These are phyloP conservation scores for Tachycineta bicolor DNA, from an alignment of 2,113 vertebrate genomes.

Conservation along the genomic window DNA sequence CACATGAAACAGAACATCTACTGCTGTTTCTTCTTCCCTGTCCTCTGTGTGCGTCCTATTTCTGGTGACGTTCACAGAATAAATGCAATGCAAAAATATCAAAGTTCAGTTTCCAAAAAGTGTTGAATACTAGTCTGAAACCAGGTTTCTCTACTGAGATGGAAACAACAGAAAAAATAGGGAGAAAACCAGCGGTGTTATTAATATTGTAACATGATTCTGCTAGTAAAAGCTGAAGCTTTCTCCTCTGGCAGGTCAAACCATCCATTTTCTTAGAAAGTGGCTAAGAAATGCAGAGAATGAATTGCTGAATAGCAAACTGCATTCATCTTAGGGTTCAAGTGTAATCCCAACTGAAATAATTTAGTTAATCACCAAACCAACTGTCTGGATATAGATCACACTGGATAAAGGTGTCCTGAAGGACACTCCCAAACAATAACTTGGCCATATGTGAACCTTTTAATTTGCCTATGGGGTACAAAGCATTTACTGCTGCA, in stretches of 20 bases:
- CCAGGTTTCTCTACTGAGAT: not conserved
- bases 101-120: not conserved
- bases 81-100: not conserved
- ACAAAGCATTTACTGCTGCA: not conserved
- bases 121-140: not conserved
- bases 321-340: not conserved
- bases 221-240: not conserved
- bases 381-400: not conserved
- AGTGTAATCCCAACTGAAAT: not conserved
- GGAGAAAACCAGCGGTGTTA: not conserved
- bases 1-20: not conserved
- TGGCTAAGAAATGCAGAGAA: not conserved
- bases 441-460: fast-evolving
- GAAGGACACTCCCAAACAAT: not conserved
- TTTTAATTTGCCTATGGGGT: not conserved
- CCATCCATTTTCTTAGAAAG: not conserved
- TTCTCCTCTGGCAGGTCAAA: not conserved
- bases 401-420: not conserved
- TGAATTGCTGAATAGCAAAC: not conserved
- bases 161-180: not conserved
- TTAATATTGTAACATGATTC: not conserved
- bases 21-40: not conserved
- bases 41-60: not conserved
- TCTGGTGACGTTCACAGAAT: not conserved
- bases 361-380: not conserved